phyloP scores from a whole-genome alignment of 2,888 invertebrate species.

The Archaeoteleia sp. region DNA sequence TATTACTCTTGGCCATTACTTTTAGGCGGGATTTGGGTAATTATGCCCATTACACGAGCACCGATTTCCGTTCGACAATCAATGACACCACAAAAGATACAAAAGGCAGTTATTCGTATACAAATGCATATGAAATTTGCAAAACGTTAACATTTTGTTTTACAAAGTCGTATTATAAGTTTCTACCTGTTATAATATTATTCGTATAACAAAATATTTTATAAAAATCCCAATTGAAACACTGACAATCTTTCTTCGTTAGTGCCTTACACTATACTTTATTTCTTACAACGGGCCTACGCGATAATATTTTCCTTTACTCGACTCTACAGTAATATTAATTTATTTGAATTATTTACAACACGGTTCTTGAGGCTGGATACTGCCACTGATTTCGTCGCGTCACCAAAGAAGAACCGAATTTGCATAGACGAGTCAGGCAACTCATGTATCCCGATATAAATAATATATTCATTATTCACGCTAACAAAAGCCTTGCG shows the following conservation, averaged over 20 bases:
- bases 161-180: conserved; percentile 11
- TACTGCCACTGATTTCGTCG: conserved; percentile 12
- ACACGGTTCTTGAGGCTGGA: conserved; percentile 37
- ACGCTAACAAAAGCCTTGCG: conserved; percentile 23
- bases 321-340: conserved; percentile 33
- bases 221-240: conserved; percentile 11
- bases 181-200: conserved; percentile 15
- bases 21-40: too few species aligned
- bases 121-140: conserved; percentile 30
- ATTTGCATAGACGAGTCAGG: conserved; percentile 7
- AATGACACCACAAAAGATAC: conserved; percentile 1
- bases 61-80: too few species aligned
- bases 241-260: conserved; percentile 20
- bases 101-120: conserved; percentile 28
- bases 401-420: conserved; percentile 11
- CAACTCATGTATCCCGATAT: conserved; percentile 9
- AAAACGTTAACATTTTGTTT: conserved; percentile 19
- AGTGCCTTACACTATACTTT: conserved; percentile 55
- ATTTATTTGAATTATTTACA: conserved; percentile 44
- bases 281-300: conserved; percentile 32
- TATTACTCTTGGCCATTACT: too few species aligned
- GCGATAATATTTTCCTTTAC: conserved; percentile 24
- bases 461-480: conserved; percentile 11
- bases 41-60: too few species aligned
- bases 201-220: conserved; percentile 29